Evolutionary conservation across 2,797 vertebrate species (phyloP).

Genomic region (Clarias platycephalus): DNA sequence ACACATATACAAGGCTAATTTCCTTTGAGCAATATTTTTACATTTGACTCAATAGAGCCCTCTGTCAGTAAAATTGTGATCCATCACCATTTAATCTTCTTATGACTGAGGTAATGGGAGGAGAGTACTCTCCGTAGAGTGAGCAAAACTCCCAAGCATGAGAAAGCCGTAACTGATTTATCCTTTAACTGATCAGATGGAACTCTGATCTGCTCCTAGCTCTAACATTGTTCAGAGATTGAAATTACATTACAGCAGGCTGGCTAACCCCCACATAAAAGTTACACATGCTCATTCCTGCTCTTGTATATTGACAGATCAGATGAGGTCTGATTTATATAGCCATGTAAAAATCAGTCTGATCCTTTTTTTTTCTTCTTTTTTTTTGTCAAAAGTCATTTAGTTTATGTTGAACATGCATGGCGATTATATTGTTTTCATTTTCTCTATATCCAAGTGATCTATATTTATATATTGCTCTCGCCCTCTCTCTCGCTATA

Average conservation of each 20-base stretch:
- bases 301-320: slow-evolving; percentile 19
- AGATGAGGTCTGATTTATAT: not conserved
- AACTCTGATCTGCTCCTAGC: slow-evolving; percentile 51
- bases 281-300: slow-evolving; percentile 4
- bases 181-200: slow-evolving; percentile 46
- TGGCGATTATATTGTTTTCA: no score
- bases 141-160: slow-evolving; percentile 30
- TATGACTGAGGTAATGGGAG: slow-evolving; percentile 47
- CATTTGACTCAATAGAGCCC: slow-evolving; percentile 10
- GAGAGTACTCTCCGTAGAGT: slow-evolving; percentile 37
- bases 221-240: slow-evolving; percentile 50
- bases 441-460: no score
- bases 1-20: not conserved
- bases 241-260: slow-evolving; percentile 51
- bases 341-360: not conserved
- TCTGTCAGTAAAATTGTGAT: slow-evolving; percentile 35
- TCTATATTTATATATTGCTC: no score
- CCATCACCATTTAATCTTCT: slow-evolving; percentile 44
- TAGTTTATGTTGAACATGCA: not conserved
- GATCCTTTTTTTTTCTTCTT: not conserved
- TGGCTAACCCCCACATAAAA: slow-evolving; percentile 26
- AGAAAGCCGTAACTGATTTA: slow-evolving; percentile 51
- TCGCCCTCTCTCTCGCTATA: no score
- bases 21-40: slow-evolving; percentile 25
- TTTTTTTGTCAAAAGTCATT: not conserved